Conservation (phyloP, 2,888 invertebrate genomes). For the Leptura quadrifasciata region DNA sequence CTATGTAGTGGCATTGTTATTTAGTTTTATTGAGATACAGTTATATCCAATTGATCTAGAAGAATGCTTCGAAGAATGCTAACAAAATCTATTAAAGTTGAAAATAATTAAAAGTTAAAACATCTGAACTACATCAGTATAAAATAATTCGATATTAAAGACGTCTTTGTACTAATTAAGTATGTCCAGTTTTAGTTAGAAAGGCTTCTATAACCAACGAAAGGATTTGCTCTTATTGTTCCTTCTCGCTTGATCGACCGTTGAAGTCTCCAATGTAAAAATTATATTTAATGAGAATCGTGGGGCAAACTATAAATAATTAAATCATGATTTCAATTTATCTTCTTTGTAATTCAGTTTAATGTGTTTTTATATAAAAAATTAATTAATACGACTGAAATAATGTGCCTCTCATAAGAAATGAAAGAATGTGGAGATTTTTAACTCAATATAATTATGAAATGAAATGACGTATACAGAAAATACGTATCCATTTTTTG, state of each 20-base stretch:
- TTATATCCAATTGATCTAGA: no score
- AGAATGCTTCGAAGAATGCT: no score
- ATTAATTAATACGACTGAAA: conserved; percentile 11
- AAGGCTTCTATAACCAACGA: conserved; percentile 36
- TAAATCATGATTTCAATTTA: conserved; percentile 44
- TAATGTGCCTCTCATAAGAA: not conserved
- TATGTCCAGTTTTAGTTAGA: conserved; percentile 44
- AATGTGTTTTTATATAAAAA: conserved; percentile 22
- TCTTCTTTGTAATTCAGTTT: conserved; percentile 21
- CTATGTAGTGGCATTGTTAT: no score
- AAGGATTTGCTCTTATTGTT: conserved; percentile 27
- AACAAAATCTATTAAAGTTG: conserved; percentile 2
- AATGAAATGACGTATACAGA: no score
- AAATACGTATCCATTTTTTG: no score
- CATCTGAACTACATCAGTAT: not conserved
- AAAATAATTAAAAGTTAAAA: not conserved
- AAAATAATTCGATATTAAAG: not conserved
- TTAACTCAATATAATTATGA: no score
- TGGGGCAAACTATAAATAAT: conserved; percentile 45
- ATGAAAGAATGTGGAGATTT: not conserved
- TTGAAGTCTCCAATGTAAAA: conserved; percentile 45
- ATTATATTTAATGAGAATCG: conserved; percentile 51
- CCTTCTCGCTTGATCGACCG: conserved; percentile 49
- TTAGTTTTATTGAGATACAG: no score
- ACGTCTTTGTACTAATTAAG: conserved; percentile 30